Percentiles rank a stretch among this genome's conserved stretches.
Evolutionary conservation across 1,140 invertebrate species (phyloP).

Genomic region (Drosophila varians): DNA sequence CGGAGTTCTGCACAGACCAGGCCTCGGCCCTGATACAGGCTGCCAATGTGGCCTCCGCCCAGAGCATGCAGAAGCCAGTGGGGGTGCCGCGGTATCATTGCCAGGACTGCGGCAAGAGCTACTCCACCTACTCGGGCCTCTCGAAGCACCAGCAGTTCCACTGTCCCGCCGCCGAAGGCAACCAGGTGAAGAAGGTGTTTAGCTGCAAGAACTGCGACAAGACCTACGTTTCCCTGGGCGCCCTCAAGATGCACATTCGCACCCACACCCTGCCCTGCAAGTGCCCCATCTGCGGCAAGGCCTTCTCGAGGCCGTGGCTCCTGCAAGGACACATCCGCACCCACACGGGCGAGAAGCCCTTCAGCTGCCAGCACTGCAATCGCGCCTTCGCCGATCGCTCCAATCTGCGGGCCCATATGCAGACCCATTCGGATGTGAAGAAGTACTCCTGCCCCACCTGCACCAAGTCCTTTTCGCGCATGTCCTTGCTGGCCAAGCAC

Average conservation of each 20-base stretch:
- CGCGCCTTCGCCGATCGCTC: slow-evolving; percentile 98
- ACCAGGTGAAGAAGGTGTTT: slow-evolving; percentile 95
- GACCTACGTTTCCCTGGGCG: slow-evolving; percentile 96
- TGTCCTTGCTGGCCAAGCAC: slow-evolving; percentile 97
- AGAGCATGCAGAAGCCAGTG: slow-evolving; percentile 79
- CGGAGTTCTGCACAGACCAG: slow-evolving; percentile 76
- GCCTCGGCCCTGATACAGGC: slow-evolving; percentile 76
- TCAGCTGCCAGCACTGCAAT: slow-evolving; percentile 96
- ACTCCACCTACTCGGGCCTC: slow-evolving; percentile 97
- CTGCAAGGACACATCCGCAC: slow-evolving; percentile 97
- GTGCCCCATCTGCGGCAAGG: slow-evolving; percentile 97
- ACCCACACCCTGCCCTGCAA: slow-evolving; percentile 99
- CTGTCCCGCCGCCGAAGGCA: slow-evolving; percentile 92
- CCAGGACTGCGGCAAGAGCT: slow-evolving; percentile 96
- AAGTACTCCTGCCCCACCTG: slow-evolving; percentile 97
- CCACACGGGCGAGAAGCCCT: slow-evolving; percentile 98
- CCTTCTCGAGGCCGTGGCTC: slow-evolving; percentile 98
- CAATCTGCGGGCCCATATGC: slow-evolving; percentile 97
- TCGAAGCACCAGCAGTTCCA: slow-evolving; percentile 98
- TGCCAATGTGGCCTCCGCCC: slow-evolving; percentile 65
- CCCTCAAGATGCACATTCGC: slow-evolving; percentile 99
- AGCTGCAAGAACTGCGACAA: slow-evolving; percentile 98
- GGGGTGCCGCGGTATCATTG: slow-evolving; percentile 91
- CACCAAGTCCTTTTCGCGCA: slow-evolving; percentile 97
- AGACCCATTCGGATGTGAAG: slow-evolving; percentile 99